Conservation (phyloP, 2,113 vertebrate species). For the Hiodon tergisus region DNA sequence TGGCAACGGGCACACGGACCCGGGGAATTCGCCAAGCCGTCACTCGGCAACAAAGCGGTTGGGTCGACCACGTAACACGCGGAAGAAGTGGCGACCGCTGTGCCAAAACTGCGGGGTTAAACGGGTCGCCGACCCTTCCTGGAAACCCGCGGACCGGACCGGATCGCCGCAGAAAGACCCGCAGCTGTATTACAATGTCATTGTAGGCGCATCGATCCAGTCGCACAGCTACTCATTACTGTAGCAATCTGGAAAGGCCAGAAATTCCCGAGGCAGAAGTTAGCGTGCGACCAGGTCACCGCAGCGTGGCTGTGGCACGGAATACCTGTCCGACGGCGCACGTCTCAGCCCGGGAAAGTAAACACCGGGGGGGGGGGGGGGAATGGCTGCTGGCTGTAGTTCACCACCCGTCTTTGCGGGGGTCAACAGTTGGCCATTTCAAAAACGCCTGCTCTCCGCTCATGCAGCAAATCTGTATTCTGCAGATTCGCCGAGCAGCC, state of each 20-base stretch:
- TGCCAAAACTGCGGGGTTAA: too few relatives aligned
- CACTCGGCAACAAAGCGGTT: too few relatives aligned
- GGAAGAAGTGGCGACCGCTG: too few relatives aligned
- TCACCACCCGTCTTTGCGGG: conserved; percentile 24
- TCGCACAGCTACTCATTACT: too few relatives aligned
- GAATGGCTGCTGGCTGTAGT: conserved; percentile 14
- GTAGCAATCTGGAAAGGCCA: too few relatives aligned
- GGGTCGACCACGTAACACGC: too few relatives aligned
- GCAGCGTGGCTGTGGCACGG: neutral
- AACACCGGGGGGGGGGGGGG: neutral
- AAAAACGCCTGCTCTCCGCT: conserved; percentile 16
- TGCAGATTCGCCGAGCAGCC: neutral
- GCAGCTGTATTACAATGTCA: too few relatives aligned
- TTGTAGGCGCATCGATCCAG: too few relatives aligned
- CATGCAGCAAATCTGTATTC: conserved; percentile 34
- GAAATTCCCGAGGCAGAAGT: neutral
- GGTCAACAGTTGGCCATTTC: conserved; percentile 33
- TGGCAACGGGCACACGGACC: conserved; percentile 4
- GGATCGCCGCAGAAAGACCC: too few relatives aligned
- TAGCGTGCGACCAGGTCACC: neutral
- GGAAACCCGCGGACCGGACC: too few relatives aligned
- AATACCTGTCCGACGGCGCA: neutral
- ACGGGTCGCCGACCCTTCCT: too few relatives aligned
- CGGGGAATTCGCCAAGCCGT: neutral
- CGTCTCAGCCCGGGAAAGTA: neutral